Evolutionary conservation across 2,888 invertebrate genomes (phyloP).

Genomic region (Hyppa rectilinea): DNA sequence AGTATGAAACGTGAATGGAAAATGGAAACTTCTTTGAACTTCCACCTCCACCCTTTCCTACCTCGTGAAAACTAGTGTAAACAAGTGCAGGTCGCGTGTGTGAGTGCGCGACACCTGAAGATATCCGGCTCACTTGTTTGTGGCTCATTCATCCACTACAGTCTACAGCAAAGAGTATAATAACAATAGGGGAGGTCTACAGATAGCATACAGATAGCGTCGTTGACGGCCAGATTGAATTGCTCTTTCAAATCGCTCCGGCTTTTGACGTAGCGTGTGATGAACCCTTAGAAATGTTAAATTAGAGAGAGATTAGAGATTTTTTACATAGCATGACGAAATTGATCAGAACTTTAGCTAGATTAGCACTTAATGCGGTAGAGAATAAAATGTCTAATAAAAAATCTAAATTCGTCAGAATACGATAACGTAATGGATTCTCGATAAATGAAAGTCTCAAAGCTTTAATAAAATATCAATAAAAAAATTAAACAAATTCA

Average conservation of each 20-base stretch:
- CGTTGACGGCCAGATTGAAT: constrained; percentile 77
- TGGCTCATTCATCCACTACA: constrained; percentile 71
- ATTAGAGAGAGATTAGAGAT: background rate
- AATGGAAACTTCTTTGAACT: too few relatives aligned
- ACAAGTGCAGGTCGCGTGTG: constrained; percentile 64
- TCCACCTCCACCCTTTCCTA: constrained; percentile 43
- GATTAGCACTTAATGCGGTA: too few relatives aligned
- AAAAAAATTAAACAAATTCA: background rate
- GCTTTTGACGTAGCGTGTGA: constrained; percentile 1
- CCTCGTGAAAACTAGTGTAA: constrained; percentile 49
- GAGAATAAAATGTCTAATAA: too few relatives aligned
- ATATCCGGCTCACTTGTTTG: constrained; percentile 78
- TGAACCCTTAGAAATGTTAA: background rate
- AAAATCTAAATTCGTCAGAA: too few relatives aligned
- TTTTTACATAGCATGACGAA: background rate
- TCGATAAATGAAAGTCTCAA: background rate
- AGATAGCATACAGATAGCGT: constrained; percentile 85
- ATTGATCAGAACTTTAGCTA: too few relatives aligned
- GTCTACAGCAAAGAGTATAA: too few relatives aligned
- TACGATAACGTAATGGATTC: background rate
- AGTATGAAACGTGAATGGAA: too few relatives aligned
- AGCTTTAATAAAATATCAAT: background rate
- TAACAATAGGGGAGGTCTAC: too few relatives aligned
- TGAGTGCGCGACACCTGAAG: constrained; percentile 79
- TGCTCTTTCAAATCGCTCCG: constrained; percentile 62